Base-by-base conservation (phyloP, 1,140 invertebrate genomes). In the Drosophila mauritiana region DNA sequence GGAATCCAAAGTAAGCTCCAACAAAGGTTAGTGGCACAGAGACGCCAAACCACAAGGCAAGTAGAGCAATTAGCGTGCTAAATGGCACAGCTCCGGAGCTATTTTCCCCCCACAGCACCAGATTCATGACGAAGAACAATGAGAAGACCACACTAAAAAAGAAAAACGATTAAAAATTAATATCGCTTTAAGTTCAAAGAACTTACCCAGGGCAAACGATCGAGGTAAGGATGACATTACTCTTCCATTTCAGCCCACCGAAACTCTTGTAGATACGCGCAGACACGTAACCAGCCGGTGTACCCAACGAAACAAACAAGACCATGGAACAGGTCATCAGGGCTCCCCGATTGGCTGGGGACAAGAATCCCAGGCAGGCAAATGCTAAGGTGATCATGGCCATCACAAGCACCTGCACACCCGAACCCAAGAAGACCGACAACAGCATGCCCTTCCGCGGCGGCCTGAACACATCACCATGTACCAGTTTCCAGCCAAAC, bases 401-500 rank as follows among this genome's bases (percentile, higher is more conserved):
- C 94, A 96, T 96, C 48, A 94, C 94, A 61, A 96, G 94, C 17
- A 99, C 97, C 95, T 99, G 99, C 59, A 97, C 94, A 36, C 99
- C 99, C 62, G 97, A 98, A 13, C 99, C 99, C 37, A 99, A 94
- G 73, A 99, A 95, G 0, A 99, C 98, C 0, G 98, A 97, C 7
- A 99, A 93, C 5, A 99, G 90, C 98, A 99, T 99, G 64, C 98
- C 98, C 90, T 99, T 97, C 13, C 97, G 94, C n/a, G 99, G 98
- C 4, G 98, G 97, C 36, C 98, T 93, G 92, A 99, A 99, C 0
- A 98, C 97, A 93, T 99, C 98, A 12, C 98, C 98, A 91, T 99
- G 98, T 2, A 99, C 97, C 42, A 99, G 93, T 93, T 99, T 99
- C 99, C 99, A 99, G 20, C 99, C 98, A 94, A 99, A 99, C 92